Evolutionary conservation across 2,888 invertebrate genomes (phyloP).

Genomic region (Cloeon dipterum): DNA sequence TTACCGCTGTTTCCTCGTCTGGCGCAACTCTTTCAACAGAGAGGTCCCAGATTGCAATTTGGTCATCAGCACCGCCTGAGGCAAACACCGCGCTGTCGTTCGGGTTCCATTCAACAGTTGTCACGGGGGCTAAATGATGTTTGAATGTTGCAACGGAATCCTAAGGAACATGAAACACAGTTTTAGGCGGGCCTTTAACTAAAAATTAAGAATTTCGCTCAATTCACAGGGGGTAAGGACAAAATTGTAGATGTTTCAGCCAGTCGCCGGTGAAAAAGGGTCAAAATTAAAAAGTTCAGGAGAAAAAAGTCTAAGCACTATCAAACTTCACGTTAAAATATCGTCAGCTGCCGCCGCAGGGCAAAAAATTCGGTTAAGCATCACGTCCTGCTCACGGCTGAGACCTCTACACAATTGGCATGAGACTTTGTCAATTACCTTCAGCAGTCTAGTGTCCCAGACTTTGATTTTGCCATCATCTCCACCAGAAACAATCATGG

Average conservation of each 20-base stretch:
- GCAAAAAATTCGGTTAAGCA: too few species aligned
- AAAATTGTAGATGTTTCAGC: neutral
- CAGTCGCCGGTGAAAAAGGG: too few species aligned
- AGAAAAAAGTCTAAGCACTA: too few species aligned
- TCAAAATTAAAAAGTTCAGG: too few species aligned
- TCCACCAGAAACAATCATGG: constrained; percentile 81
- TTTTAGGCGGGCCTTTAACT: neutral
- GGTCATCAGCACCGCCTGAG: constrained; percentile 82
- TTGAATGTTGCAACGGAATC: constrained; percentile 72
- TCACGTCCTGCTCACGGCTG: too few species aligned
- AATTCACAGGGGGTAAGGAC: neutral
- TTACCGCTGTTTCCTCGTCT: constrained; percentile 20
- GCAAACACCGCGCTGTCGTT: constrained; percentile 82
- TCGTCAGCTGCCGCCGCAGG: too few species aligned
- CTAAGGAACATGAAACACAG: neutral
- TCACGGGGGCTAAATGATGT: constrained; percentile 82
- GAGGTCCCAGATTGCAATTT: constrained; percentile 92
- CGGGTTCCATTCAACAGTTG: constrained; percentile 94
- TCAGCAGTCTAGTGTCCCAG: constrained; percentile 85
- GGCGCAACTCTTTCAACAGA: constrained; percentile 58
- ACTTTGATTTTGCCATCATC: constrained; percentile 87
- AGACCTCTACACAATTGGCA: too few species aligned
- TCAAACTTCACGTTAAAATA: too few species aligned
- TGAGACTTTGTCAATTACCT: constrained; percentile 24
- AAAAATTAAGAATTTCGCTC: neutral